Evolutionary conservation across 2,888 invertebrate species (phyloP), one percentile per base, ranked within the genome.

Genomic region (Gasteruption jaculator): DNA sequence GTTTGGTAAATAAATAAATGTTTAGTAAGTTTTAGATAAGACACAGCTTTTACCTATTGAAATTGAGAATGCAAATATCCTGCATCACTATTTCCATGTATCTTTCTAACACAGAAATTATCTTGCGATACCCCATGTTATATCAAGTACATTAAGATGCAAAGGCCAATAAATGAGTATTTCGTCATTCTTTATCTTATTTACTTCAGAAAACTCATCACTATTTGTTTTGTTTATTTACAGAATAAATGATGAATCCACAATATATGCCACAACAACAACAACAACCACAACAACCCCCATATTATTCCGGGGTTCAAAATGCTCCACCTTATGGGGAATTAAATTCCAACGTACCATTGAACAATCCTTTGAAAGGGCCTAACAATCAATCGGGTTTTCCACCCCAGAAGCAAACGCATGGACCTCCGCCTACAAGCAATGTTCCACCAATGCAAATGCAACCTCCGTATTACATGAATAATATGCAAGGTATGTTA

Each of bases 241-340:
- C 45, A 58, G 57, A 48, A 43, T 54, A 49, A 56, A 64, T 46
- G 42, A 77, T 77, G 77, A 76, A 77, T 71, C 73, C 76, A 21
- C 75, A 75, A 48, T 76, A 74, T 52, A 63, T 74, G 58, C 71
- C 63, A 37, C 62, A 63, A 25, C 54, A 53, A 41, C 49, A 39
- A 12, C 53, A 47, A 25, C 53, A 57, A 24, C 54, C 46, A 25
- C 57, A 51, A 44, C 59, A 43, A 37, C 49, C 54, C 34, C 45
- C 51, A 14, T 56, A 58, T 44, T 55, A 53, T 29, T 44, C 52
- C 38, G 54, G 56, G 30, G 48, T 54, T 36, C 48, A 54, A 34
- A 50, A 44, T 16, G 46, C 52, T 32, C 46, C 55, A 20, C 48
- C 58, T n/a, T 60, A 54, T 41, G 56, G 57, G 24, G 59, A 57